A percentile compares a stretch with the other conserved stretches of the same genome.
phyloP scores from a whole-genome alignment of 2,113 vertebrate species.

The Helogale parvula region DNA sequence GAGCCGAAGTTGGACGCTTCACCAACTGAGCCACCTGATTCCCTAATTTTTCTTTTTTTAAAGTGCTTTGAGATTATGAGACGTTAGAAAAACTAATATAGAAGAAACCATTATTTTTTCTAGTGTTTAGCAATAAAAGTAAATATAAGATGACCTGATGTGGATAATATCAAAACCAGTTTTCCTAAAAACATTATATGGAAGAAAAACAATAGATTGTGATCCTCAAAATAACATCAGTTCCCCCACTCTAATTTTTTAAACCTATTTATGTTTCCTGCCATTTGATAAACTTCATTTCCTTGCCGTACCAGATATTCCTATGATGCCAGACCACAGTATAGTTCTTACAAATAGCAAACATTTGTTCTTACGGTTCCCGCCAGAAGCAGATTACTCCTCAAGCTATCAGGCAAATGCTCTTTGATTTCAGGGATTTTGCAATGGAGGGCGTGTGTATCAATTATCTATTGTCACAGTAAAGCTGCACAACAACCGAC shows the following conservation, averaged over 20 bases:
- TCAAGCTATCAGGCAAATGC: neutral
- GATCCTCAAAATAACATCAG: neutral
- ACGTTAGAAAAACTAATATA: neutral
- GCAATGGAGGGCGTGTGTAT: neutral
- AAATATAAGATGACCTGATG: neutral
- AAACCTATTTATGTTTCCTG: neutral
- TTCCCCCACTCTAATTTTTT: neutral
- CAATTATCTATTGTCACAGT: neutral
- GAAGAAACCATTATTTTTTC: neutral
- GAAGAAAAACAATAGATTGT: neutral
- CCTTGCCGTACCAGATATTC: neutral
- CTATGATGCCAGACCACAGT: neutral
- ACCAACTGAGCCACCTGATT: too few species aligned
- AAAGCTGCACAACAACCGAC: neutral
- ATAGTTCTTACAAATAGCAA: neutral
- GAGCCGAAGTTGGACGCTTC: too few species aligned
- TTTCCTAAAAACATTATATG: neutral
- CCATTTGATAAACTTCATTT: neutral
- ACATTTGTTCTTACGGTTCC: neutral
- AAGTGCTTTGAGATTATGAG: neutral
- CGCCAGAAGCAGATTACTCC: neutral
- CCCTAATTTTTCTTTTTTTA: neutral
- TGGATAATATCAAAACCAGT: neutral
- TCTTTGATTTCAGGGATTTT: neutral
- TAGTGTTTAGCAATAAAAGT: neutral